phyloP scores from a whole-genome alignment of 2,888 invertebrate genomes.

The Colletes collaris region DNA sequence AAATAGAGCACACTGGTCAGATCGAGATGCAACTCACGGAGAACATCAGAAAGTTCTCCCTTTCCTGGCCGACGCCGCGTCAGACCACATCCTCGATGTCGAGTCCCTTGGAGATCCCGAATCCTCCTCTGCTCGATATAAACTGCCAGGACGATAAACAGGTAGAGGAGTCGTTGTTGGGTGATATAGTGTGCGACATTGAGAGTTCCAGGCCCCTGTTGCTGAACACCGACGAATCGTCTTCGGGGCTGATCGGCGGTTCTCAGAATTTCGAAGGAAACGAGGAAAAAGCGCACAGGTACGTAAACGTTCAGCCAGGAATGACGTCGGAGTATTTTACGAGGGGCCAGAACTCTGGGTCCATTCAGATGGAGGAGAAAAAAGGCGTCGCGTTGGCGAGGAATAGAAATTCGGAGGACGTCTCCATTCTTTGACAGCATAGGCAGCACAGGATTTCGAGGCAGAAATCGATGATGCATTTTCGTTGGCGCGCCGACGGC shows the following conservation, averaged over 20 bases:
- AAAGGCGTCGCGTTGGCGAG: conserved; percentile 48
- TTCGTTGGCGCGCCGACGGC: conserved; percentile 30
- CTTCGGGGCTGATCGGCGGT: not conserved
- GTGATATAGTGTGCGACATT: conserved; percentile 37
- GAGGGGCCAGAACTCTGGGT: conserved; percentile 22
- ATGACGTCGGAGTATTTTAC: conserved; percentile 27
- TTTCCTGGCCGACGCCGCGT: conserved; percentile 67
- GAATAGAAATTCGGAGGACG: conserved; percentile 54
- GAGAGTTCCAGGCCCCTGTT: conserved; percentile 66
- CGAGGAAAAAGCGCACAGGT: conserved; percentile 62
- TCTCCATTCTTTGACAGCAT: conserved; percentile 68
- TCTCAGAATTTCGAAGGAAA: conserved; percentile 36
- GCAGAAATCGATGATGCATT: conserved; percentile 49
- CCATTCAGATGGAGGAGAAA: conserved; percentile 60
- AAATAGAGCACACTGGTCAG: conserved; percentile 88
- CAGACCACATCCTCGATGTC: conserved; percentile 18
- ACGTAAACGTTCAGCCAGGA: conserved; percentile 76
- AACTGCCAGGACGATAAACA: conserved; percentile 58
- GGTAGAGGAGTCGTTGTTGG: conserved; percentile 43
- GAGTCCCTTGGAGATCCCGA: conserved; percentile 41
- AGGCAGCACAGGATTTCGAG: conserved; percentile 27
- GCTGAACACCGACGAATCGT: conserved; percentile 3
- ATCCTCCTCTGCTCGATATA: conserved; percentile 67
- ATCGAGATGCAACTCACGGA: conserved; percentile 84
- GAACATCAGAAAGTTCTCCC: conserved; percentile 82